phyloP scores from a whole-genome alignment of 2,888 invertebrate species.

The Brenthis ino region DNA sequence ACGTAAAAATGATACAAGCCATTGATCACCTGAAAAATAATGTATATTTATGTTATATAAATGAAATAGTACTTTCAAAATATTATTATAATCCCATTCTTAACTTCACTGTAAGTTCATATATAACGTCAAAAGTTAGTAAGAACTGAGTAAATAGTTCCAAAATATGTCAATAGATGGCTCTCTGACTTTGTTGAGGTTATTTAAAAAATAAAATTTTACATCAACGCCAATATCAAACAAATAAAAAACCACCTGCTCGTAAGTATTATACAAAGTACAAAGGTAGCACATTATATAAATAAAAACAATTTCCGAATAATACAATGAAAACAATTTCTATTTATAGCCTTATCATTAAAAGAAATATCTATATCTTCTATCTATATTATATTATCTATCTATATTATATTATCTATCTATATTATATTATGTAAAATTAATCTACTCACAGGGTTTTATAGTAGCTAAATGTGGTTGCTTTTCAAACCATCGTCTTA shows the following conservation, averaged over 20 bases:
- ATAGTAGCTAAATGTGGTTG: slow-evolving; percentile 73
- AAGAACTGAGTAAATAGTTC: neutral
- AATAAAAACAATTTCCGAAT: neutral
- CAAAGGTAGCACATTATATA: neutral
- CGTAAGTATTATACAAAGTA: too few relatives aligned
- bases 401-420: neutral
- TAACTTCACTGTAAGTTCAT: too few relatives aligned
- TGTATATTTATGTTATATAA: neutral
- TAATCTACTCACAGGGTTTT: slow-evolving; percentile 60
- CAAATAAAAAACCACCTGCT: too few relatives aligned
- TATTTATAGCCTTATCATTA: neutral
- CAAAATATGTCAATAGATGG: neutral
- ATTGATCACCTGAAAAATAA: slow-evolving; percentile 72
- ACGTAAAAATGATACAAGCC: slow-evolving; percentile 77
- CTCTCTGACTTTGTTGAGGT: too few relatives aligned
- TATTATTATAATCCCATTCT: too few relatives aligned
- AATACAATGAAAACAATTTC: neutral
- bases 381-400: too few relatives aligned
- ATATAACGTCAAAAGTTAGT: too few relatives aligned
- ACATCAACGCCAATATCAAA: too few relatives aligned
- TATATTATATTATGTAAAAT: neutral
- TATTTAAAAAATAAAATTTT: too few relatives aligned
- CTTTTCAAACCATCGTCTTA: slow-evolving; percentile 73
- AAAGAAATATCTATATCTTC: neutral
- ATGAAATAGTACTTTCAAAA: too few relatives aligned